Conservation (phyloP, 2,113 vertebrate genomes). For the Tylochromis polylepis region DNA sequence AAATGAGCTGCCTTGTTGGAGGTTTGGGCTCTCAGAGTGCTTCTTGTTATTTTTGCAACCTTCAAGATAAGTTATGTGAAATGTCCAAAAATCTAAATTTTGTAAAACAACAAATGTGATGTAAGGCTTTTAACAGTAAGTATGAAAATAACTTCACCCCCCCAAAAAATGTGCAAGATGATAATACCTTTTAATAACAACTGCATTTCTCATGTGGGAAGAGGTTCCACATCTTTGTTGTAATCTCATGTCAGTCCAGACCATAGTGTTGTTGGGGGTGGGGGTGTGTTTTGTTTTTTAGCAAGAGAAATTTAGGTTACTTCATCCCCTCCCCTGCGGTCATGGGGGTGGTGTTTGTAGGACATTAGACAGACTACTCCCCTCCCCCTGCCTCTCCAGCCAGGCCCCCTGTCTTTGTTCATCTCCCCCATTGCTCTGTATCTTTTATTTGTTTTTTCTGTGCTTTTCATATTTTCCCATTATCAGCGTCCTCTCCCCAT, state of each 20-base stretch:
- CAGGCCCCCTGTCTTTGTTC: neutral
- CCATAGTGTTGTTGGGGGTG: neutral
- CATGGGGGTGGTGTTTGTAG: constrained; percentile 17
- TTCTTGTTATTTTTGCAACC: neutral
- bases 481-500: neutral
- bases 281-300: neutral
- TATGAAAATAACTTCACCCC: neutral
- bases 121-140: neutral
- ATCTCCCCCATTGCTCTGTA: neutral
- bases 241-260: neutral
- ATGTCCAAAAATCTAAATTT: neutral
- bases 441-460: neutral
- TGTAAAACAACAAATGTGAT: neutral
- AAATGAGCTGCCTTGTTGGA: neutral
- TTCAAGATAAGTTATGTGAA: neutral
- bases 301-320: constrained; percentile 9
- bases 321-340: neutral
- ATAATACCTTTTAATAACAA: neutral
- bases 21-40: neutral
- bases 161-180: neutral
- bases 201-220: neutral
- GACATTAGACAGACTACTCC: constrained; percentile 33
- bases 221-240: neutral
- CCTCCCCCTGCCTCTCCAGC: neutral
- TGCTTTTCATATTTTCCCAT: neutral